phyloP scores from a whole-genome alignment of 2,113 vertebrate species.

The Crotalus helleri region DNA sequence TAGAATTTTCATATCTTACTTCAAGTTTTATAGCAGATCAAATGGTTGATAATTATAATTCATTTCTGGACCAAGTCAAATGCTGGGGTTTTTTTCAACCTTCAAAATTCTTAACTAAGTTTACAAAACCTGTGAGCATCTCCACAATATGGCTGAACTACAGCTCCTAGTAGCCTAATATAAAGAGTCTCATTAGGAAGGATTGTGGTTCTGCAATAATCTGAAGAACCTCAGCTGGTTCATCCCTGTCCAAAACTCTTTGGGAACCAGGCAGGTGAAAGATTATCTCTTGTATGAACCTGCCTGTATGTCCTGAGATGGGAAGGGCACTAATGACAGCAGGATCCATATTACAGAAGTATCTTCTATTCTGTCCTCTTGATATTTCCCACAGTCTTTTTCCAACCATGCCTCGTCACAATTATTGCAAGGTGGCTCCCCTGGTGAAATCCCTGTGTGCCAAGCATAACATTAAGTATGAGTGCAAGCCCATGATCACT shows the following conservation, averaged over 20 bases:
- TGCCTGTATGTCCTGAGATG: too few relatives aligned
- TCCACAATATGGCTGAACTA: not conserved
- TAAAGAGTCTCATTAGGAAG: not conserved
- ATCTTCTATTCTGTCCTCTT: not conserved
- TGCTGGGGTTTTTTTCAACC: not conserved
- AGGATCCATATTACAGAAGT: not conserved
- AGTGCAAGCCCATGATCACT: constrained; percentile 64
- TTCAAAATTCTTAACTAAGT: not conserved
- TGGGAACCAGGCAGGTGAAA: too few relatives aligned
- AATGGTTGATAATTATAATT: too few relatives aligned
- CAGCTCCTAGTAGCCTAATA: too few relatives aligned
- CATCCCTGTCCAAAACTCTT: not conserved
- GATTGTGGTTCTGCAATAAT: not conserved
- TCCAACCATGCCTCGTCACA: constrained; percentile 73
- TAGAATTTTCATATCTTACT: too few relatives aligned
- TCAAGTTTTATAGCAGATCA: too few relatives aligned
- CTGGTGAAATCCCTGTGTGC: constrained; percentile 73
- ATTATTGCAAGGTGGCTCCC: constrained; percentile 73
- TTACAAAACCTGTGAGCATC: not conserved
- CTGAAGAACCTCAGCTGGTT: not conserved
- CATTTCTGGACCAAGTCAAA: not conserved
- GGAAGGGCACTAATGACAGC: too few relatives aligned
- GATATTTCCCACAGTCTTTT: constrained; percentile 65
- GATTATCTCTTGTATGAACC: too few relatives aligned
- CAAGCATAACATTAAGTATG: constrained; percentile 69